Evolutionary conservation across 2,113 vertebrate genomes (phyloP).

Genomic region (Phodopus roborovskii): DNA sequence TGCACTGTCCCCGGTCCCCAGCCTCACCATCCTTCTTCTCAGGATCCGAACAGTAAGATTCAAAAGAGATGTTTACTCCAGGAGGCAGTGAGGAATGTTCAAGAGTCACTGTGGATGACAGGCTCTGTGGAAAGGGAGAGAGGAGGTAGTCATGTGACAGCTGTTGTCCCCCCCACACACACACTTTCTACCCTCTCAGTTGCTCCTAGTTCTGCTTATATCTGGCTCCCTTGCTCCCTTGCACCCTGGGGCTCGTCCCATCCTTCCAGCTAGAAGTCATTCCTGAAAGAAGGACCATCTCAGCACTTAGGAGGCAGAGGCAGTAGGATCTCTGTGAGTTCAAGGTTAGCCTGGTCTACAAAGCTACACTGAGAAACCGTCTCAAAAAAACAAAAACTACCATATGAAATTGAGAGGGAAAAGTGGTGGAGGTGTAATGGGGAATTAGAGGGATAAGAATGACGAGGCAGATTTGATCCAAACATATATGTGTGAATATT

Average conservation of each 20-base stretch:
- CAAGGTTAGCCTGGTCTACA: neutral
- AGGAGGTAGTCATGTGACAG: neutral
- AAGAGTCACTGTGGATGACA: conserved; percentile 87
- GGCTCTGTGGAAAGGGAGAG: conserved; percentile 77
- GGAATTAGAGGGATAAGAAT: neutral
- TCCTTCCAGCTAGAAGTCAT: neutral
- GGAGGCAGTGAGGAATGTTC: conserved; percentile 84
- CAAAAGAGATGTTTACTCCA: conserved; percentile 84
- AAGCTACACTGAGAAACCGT: neutral
- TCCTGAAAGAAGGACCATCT: neutral
- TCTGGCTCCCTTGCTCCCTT: neutral
- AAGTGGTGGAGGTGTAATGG: neutral
- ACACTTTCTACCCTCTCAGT: neutral
- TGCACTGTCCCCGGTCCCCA: conserved; percentile 81
- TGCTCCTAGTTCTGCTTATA: neutral
- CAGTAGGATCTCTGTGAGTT: neutral
- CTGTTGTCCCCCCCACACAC: neutral
- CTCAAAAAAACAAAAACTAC: neutral
- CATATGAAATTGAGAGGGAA: neutral
- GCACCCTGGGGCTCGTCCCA: neutral
- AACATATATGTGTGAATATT: neutral
- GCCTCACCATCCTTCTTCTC: conserved; percentile 51
- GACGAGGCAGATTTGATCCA: neutral
- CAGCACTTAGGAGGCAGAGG: neutral
- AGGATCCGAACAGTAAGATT: conserved; percentile 80